A percentile compares a stretch with the other conserved stretches of the same genome.
Conservation (phyloP, 2,797 vertebrate genomes). For the Cirrhinus molitorella region DNA sequence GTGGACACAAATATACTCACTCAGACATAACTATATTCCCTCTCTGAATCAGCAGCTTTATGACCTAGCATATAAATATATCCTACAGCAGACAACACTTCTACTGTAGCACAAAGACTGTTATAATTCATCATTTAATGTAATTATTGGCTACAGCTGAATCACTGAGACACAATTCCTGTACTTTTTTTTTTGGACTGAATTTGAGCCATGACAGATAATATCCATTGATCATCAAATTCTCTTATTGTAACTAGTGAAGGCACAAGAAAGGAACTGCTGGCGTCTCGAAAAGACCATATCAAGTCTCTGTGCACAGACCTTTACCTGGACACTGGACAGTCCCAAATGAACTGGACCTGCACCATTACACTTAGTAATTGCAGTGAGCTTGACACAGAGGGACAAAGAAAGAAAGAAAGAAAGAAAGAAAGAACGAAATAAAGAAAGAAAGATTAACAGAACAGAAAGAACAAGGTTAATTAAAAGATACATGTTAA, state of each 20-base stretch:
- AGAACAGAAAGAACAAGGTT: not conserved
- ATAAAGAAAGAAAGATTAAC: not conserved
- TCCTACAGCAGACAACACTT: not conserved
- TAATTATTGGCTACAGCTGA: not conserved
- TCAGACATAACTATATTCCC: not conserved
- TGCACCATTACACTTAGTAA: not conserved
- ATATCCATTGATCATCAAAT: not conserved
- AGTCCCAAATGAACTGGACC: not conserved
- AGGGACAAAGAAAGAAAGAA: not conserved
- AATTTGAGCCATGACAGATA: not conserved
- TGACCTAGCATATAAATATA: not conserved
- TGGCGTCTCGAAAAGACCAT: not conserved
- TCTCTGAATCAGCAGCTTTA: slow-evolving; percentile 15
- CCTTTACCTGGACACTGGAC: not conserved
- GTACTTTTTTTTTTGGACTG: not conserved
- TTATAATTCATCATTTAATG: not conserved
- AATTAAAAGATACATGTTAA: too few relatives aligned
- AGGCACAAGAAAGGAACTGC: not conserved
- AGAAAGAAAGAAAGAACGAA: not conserved
- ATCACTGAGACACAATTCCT: not conserved
- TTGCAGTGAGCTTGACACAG: not conserved
- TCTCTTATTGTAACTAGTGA: not conserved
- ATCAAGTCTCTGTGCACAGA: not conserved
- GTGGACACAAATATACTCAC: slow-evolving; percentile 34
- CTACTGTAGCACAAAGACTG: too few relatives aligned